Conservation (phyloP, 2,113 vertebrate genomes). For the Eulacestoma nigropectus region DNA sequence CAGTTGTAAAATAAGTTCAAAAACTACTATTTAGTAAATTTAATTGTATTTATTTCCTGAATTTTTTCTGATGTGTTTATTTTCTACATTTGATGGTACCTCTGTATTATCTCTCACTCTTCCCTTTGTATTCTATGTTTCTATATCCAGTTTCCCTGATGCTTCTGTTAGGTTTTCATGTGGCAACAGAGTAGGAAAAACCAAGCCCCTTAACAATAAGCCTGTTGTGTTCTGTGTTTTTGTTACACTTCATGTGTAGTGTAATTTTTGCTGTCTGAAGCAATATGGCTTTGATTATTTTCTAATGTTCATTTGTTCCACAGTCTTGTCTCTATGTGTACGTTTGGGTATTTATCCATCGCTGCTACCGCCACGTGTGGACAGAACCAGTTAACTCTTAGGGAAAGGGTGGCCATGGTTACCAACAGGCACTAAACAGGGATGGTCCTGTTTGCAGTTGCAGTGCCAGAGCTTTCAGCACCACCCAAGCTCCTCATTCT, state of each 20-base stretch:
- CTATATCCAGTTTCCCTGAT: not conserved
- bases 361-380: not conserved
- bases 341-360: not conserved
- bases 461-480: not conserved
- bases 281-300: constrained; percentile 22
- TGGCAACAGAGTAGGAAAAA: not conserved
- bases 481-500: not conserved
- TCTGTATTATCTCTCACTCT: not conserved
- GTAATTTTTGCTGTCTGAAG: constrained; percentile 25
- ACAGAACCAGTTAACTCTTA: not conserved
- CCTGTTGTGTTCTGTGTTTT: not conserved
- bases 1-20: not conserved
- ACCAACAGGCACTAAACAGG: not conserved
- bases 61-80: not conserved
- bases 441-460: not conserved
- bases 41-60: not conserved
- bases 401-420: constrained; percentile 4
- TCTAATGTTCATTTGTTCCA: constrained; percentile 24
- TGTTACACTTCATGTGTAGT: not conserved
- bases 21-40: not conserved
- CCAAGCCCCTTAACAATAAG: not conserved
- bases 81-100: not conserved
- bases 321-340: not conserved
- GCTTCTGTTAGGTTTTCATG: not conserved
- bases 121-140: not conserved